A percentile compares a stretch with the other conserved stretches of the same genome.
phyloP scores from a whole-genome alignment of 2,797 vertebrate species.

The Chaenodraco wilsoni region DNA sequence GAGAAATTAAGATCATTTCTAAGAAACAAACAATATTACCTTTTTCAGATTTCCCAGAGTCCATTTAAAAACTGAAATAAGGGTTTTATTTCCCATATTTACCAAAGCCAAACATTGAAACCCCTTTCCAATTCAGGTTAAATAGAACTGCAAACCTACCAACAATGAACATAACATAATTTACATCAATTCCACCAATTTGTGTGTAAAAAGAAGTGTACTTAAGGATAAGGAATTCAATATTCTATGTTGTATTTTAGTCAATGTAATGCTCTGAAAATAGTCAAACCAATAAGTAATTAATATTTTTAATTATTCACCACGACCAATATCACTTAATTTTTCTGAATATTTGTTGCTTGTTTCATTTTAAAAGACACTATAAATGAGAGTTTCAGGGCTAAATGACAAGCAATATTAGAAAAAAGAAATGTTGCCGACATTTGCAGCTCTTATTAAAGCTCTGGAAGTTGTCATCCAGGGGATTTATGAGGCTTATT shows the following conservation, averaged over 20 bases:
- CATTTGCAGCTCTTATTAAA: constrained; percentile 35
- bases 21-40: background rate
- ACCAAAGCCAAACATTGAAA: background rate
- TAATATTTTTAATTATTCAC: background rate
- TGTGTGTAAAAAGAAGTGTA: background rate
- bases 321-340: background rate
- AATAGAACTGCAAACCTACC: background rate
- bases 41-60: background rate
- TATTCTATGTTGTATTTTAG: background rate
- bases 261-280: background rate
- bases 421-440: constrained; percentile 30
- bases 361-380: background rate
- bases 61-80: background rate
- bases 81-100: background rate
- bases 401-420: constrained; percentile 16
- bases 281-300: no score
- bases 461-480: constrained; percentile 35
- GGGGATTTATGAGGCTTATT: constrained; percentile 44
- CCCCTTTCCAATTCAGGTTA: background rate
- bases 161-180: background rate
- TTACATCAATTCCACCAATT: background rate
- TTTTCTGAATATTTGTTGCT: background rate
- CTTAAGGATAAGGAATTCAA: background rate
- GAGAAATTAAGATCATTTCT: background rate
- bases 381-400: background rate